Percentiles rank a stretch among this genome's conserved stretches.
phyloP scores from a whole-genome alignment of 2,888 invertebrate genomes.

The Oscheius sp. region DNA sequence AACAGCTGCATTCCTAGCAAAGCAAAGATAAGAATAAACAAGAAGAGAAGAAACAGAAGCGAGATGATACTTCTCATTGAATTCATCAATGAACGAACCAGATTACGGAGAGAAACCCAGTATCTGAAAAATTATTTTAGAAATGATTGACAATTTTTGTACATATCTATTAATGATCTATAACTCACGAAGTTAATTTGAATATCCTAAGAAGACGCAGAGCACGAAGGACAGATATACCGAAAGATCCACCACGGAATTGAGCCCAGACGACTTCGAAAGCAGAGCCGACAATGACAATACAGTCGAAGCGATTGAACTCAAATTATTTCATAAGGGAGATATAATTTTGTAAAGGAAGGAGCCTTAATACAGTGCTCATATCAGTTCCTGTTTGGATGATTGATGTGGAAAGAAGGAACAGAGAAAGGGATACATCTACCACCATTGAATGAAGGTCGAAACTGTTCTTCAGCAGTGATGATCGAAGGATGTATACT shows the following conservation, averaged over 20 bases:
- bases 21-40: constrained; percentile 99
- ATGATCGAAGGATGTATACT: no score
- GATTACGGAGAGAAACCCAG: constrained; percentile 95
- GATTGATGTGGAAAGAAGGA: no score
- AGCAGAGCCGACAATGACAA: constrained; percentile 83
- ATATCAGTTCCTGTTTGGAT: no score
- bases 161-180: constrained; percentile 42
- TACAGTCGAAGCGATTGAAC: constrained; percentile 99
- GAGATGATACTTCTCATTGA: constrained; percentile 99
- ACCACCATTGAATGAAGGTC: no score
- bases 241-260: constrained; percentile 75
- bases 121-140: constrained; percentile 78
- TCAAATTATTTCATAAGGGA: constrained; percentile 76
- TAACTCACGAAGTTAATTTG: constrained; percentile 96
- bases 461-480: no score
- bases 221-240: constrained; percentile 95
- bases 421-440: no score
- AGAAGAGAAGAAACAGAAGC: constrained; percentile 90
- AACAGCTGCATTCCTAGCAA: constrained; percentile 99
- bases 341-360: no score
- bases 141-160: not conserved
- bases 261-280: constrained; percentile 89
- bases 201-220: constrained; percentile 94
- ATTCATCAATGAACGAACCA: constrained; percentile 96
- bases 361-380: no score